Conservation (phyloP, 2,888 invertebrate species). For the Meteorus colon region DNA sequence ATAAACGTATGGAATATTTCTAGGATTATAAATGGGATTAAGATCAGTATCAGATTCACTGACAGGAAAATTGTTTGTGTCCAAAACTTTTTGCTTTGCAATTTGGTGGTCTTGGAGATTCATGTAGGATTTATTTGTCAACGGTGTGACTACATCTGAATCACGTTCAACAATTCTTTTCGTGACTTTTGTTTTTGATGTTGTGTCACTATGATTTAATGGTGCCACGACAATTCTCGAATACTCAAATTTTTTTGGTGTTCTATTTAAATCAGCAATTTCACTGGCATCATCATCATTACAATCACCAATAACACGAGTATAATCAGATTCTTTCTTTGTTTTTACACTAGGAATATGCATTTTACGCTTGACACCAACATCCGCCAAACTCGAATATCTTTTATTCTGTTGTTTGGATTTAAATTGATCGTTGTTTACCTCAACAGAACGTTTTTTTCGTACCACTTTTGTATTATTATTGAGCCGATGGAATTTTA, state of each 20-base stretch:
- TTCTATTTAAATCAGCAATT: constrained; percentile 49
- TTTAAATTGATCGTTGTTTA: background rate
- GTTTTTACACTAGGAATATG: background rate
- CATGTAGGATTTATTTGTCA: constrained; percentile 48
- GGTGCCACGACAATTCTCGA: constrained; percentile 10
- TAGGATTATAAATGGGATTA: constrained; percentile 54
- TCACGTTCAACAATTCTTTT: background rate
- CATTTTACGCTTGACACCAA: background rate
- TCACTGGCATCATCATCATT: constrained; percentile 51
- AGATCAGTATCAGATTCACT: constrained; percentile 41
- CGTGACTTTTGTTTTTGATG: background rate
- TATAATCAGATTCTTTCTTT: constrained; percentile 37
- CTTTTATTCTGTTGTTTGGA: background rate
- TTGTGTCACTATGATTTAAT: background rate
- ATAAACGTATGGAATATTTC: constrained; percentile 63
- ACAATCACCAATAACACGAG: constrained; percentile 48
- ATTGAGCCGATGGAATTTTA: background rate
- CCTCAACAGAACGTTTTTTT: background rate
- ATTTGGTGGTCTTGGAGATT: constrained; percentile 53
- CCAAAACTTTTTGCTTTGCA: constrained; percentile 3
- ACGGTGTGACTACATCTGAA: background rate
- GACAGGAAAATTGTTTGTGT: background rate
- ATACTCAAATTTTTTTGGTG: constrained; percentile 35
- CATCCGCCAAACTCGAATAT: background rate
- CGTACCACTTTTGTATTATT: background rate